Percentiles rank a stretch among this genome's conserved stretches.
Evolutionary conservation across 2,888 invertebrate species (phyloP).

Genomic region (Neoitamus cyanurus): DNA sequence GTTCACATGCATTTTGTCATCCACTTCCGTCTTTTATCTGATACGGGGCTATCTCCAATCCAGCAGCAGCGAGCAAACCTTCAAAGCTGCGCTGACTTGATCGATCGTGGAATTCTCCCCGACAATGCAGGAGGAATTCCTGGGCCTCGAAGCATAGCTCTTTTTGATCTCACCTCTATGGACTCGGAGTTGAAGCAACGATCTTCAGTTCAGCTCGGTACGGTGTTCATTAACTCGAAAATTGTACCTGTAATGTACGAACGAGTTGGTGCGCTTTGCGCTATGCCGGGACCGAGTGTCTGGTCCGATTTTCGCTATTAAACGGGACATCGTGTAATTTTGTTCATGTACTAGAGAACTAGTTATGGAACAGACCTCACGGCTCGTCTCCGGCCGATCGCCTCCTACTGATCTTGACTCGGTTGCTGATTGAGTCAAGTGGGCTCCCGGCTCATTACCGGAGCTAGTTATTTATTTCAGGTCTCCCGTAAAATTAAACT

Average conservation of each 20-base stretch:
- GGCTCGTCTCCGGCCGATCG: not conserved
- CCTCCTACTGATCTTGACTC: not conserved
- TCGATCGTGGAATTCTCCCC: constrained; percentile 43
- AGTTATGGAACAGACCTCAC: not conserved
- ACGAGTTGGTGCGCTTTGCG: not conserved
- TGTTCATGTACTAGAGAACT: constrained; percentile 29
- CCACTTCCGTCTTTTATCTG: constrained; percentile 31
- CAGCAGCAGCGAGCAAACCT: not conserved
- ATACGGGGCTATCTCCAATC: not conserved
- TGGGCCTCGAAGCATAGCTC: not conserved
- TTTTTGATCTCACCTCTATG: not conserved
- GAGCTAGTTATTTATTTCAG: constrained; percentile 41
- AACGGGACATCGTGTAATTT: constrained; percentile 48
- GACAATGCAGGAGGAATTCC: constrained; percentile 4
- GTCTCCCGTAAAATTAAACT: constrained; percentile 38
- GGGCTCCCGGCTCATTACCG: constrained; percentile 39
- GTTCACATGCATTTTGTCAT: constrained; percentile 44
- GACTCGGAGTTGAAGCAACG: constrained; percentile 42
- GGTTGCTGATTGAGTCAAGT: constrained; percentile 24
- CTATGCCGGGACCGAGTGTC: not conserved
- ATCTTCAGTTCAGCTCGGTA: constrained; percentile 30
- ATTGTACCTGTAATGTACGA: not conserved
- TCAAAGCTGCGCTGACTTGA: constrained; percentile 20
- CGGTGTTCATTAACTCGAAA: constrained; percentile 11
- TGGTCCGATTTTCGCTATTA: constrained; percentile 44